These are phyloP conservation scores for Addax nasomaculatus DNA, from an alignment of 2,113 vertebrate species.

Conservation along the genomic window DNA sequence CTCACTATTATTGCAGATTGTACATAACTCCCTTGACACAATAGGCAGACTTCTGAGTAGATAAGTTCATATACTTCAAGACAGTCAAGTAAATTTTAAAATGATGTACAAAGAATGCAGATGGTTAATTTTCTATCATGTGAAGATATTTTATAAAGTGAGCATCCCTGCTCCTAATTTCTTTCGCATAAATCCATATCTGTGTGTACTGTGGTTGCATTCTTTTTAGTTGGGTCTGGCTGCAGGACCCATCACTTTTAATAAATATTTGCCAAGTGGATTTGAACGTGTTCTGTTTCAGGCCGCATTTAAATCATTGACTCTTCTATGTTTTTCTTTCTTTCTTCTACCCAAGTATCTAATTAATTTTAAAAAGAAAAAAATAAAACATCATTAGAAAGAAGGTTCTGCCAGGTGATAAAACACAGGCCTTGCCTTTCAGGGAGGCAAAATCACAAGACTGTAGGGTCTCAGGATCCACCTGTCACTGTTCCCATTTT, in stretches of 20 bases:
- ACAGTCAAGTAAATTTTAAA: background rate
- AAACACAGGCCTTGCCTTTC: background rate
- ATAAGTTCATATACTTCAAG: background rate
- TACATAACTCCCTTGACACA: background rate
- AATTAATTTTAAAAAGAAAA: background rate
- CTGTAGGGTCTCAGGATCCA: background rate
- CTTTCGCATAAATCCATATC: background rate
- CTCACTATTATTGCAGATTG: background rate
- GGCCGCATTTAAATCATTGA: background rate
- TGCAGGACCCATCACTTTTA: background rate
- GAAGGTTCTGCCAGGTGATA: background rate
- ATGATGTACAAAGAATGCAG: background rate
- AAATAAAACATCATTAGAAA: background rate
- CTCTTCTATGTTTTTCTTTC: background rate
- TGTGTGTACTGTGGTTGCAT: background rate
- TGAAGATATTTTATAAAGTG: background rate
- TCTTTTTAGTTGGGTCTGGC: background rate
- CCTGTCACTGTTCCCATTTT: background rate
- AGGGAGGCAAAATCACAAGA: background rate
- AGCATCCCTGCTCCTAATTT: background rate
- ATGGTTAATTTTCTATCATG: background rate
- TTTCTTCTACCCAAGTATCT: background rate
- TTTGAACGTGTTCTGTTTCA: background rate
- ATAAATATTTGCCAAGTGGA: background rate
- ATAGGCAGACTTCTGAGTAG: background rate